These are phyloP conservation scores for Thunnus maccoyii DNA, from an alignment of 2,113 vertebrate species.

Conservation along the genomic window DNA sequence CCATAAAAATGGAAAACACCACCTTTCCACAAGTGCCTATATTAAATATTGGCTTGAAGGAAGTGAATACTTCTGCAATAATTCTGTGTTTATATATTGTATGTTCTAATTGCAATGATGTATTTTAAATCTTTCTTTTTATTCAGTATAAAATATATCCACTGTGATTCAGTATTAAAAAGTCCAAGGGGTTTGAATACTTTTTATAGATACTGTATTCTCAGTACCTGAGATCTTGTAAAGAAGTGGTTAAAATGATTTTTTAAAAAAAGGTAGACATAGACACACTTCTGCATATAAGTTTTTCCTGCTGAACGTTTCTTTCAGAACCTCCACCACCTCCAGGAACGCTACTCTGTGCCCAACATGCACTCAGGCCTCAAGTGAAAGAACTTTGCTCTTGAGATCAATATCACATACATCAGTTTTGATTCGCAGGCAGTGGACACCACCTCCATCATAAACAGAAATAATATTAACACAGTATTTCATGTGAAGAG, in stretches of 20 bases:
- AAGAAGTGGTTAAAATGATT: slow-evolving; percentile 10
- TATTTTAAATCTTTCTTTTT: background rate
- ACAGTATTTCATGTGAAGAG: background rate
- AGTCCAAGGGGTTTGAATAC: background rate
- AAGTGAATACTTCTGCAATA: background rate
- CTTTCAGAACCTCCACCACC: too few species aligned
- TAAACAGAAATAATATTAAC: background rate
- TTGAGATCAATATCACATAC: background rate
- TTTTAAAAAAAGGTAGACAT: background rate
- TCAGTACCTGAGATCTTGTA: slow-evolving; percentile 6
- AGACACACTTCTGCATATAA: background rate
- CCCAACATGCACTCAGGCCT: slow-evolving; percentile 1
- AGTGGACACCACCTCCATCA: background rate
- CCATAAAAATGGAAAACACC: background rate
- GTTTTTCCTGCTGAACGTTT: slow-evolving; percentile 14
- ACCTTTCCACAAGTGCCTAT: background rate
- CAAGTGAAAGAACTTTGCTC: background rate
- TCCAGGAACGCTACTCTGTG: background rate
- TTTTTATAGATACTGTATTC: slow-evolving; percentile 14
- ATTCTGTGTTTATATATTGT: background rate
- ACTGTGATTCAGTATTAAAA: slow-evolving; percentile 27
- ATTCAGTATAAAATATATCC: slow-evolving; percentile 18
- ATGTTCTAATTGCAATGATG: background rate
- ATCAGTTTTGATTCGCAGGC: background rate
- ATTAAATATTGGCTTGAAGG: slow-evolving; percentile 9